Base-by-base conservation (phyloP, 92 coral and sea anemone genomes). In the Actinostola sp. region DNA sequence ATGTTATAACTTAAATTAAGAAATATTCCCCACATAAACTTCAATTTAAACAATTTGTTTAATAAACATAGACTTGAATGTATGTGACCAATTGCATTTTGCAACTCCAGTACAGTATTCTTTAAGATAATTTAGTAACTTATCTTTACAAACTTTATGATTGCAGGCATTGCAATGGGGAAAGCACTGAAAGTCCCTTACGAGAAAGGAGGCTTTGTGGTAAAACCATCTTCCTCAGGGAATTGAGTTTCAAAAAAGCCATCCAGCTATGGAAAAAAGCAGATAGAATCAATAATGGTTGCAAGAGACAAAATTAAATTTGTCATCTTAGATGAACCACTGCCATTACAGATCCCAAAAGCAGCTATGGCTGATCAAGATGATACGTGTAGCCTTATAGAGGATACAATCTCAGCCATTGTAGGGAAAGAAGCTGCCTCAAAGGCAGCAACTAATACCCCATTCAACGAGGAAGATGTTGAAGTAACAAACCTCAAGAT, bases 171-270 rank as follows among this genome's bases (percentile, higher is more conserved):
- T 73, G 90, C 86, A 36, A 43, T 79, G 27, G 70, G 73, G 41
- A 72, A 72, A 61, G 73, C 73, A 64, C 19, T 60, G 33, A 59
- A 70, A 64, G 82, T 79, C 50, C 90, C 85, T 0, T 85, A 85
- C 56, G 75, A 79, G 49, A 73, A 60, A 36, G 82, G 90, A 34
- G 90, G 90, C n/a, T 74, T 85, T 31, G 42, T 31, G 20, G 89
- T 85, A 27, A 58, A n/a, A 56, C 51, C 79, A 85, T 54, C 81
- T 85, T 24, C 89, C 89, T 28, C 65, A 66, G 20, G 85, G 85
- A 35, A 67, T 85, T 48, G 64, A 70, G 11, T 73, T 85, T 63
- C n/a, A n/a, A 85, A 85, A 46, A 79, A 79, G 34, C 90, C 90
- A 8, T 85, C 63, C 52, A 48, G 71, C 32, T 85, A 85, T 79